Base-by-base conservation (phyloP, 2,113 vertebrate species). In the Balaeniceps rex region DNA sequence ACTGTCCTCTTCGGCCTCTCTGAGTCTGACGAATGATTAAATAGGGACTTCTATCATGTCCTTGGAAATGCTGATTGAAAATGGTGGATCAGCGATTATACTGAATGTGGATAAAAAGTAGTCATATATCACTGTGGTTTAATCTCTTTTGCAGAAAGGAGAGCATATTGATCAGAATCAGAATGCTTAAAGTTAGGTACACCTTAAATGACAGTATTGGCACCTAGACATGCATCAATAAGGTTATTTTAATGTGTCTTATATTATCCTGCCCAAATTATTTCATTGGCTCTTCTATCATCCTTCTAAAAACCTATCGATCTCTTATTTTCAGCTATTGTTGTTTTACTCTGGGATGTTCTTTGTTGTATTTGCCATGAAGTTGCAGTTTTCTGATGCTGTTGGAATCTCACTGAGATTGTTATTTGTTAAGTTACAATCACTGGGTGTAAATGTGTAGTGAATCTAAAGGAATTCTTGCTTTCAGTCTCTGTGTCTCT, bases 91-190 rank as follows among this genome's bases (percentile, higher is more conserved):
- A 31, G 66, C 0, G 1, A 79, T 83, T 72, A 55, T 79, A 82
- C 22, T 90, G 89, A 88, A 64, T 58, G 44, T 31, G 34, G 75
- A 83, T 90, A 85, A 93, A 96, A 94, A 78, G 46, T 69, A 87
- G 63, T 85, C 51, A 88, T 93, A 91, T 89, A 89, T 97, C 91
- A 96, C 64, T 47, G 16, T 16, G 22, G 16, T 82, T 97, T 96
- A 95, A 96, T 95, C 64, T 95, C 63, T 92, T 91, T 89, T 87
- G 75, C 74, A 96, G 90, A 94, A 89, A 96, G 51, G 64, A 88
- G 63, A 80, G 14, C 11, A 22, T 96, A 97, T 95, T 92, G 94
- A 97, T 97, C 78, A 96, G 90, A 94, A 94, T 89, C 82, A 94
- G 76, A 96, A 80, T 76, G 38, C 51, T 89, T 91, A 66, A 95